Evolutionary conservation across 2,113 vertebrate genomes (phyloP), one percentile per base, ranked within the genome.

Genomic region (Rhinoderma darwinii): DNA sequence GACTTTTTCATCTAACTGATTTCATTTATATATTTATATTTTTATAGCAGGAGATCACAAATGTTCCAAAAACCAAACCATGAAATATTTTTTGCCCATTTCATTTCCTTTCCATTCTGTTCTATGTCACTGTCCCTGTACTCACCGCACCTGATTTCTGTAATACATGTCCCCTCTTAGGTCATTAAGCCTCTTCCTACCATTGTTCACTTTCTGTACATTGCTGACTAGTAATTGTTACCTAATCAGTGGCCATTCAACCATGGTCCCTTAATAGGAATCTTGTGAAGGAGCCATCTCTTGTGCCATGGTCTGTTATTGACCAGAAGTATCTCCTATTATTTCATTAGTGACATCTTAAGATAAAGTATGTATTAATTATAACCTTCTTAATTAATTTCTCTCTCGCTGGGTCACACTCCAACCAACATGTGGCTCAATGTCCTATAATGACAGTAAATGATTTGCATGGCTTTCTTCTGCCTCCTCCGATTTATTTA

Each of bases 181-280:
- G 37, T 66, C 59, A 82, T 82, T 82, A 82, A 43, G 61, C 61
- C 37, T 63, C 50, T 54, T 54, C 50, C n/a, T 82, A 27, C 39
- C 56, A 82, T 82, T 82, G 79, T 82, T 82, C 79, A 44, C 56
- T 82, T 81, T 82, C 59, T 82, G 56, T 44, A 82, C 39, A 41
- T 43, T 30, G 56, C 37, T 82, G 37, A 66, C 79, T 41, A 37
- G 56, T 82, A 82, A 82, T 82, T 43, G 56, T 82, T 44, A 82
- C 59, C 56, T 82, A 82, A 82, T 82, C 79, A 82, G 79, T 27
- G 56, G 39, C 56, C 79, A 82, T 82, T 82, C 79, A 82, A 27
- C 79, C 79, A 82, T 82, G 9, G 79, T 18, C 56, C 56, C 79
- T 63, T 82, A 82, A 82, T 82, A 82, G 56, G 56, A 25, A 44